Evolutionary conservation across 92 coral and sea anemone genomes (phyloP).

Genomic region (Paragorgia papillata): DNA sequence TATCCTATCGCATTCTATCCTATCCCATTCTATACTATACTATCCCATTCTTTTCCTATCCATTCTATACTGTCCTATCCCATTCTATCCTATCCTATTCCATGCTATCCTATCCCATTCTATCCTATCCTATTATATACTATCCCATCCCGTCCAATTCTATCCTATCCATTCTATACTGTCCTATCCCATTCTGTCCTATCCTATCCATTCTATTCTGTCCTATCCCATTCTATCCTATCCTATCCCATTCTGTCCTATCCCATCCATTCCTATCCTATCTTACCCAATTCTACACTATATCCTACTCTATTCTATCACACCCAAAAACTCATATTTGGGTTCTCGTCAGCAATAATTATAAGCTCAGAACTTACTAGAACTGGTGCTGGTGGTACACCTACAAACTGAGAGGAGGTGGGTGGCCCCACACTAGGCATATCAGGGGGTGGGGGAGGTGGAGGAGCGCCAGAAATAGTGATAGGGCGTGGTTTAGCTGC

Average conservation of each 20-base stretch:
- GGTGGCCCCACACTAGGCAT: not conserved
- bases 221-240: constrained; percentile 4
- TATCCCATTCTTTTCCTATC: not conserved
- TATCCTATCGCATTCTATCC: not conserved
- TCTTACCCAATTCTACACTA: constrained; percentile 46
- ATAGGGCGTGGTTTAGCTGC: constrained; percentile 60
- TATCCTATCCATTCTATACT: not conserved
- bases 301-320: no score
- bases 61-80: not conserved
- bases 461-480: constrained; percentile 15
- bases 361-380: constrained; percentile 16
- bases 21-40: not conserved
- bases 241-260: not conserved
- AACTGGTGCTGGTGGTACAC: constrained; percentile 26
- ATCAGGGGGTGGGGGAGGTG: constrained; percentile 43
- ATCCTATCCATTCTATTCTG: constrained; percentile 3
- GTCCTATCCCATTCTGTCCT: not conserved
- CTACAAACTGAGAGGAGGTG: not conserved
- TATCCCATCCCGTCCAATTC: not conserved
- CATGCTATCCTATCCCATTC: not conserved
- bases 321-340: no score
- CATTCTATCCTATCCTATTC: not conserved
- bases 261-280: constrained; percentile 6
- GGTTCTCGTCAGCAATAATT: no score
- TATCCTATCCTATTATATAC: not conserved